These are phyloP conservation scores for Zaprionus taronus DNA, from an alignment of 1,140 invertebrate genomes.

Conservation along the genomic window DNA sequence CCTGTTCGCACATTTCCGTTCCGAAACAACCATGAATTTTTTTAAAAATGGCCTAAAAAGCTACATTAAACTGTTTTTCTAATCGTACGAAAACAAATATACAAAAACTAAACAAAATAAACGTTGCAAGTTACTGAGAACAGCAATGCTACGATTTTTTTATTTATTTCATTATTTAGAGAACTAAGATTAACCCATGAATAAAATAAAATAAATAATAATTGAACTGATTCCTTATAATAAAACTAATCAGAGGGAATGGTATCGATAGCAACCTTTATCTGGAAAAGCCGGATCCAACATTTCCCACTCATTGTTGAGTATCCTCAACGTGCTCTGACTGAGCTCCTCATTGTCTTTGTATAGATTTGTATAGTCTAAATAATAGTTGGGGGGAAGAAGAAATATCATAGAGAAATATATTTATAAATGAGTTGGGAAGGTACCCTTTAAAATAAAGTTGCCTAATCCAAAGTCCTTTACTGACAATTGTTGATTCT, in stretches of 20 bases:
- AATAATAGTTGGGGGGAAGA: too few species aligned
- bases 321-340: conserved; percentile 12
- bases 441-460: too few species aligned
- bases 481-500: too few species aligned
- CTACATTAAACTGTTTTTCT: neutral
- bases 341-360: too few species aligned
- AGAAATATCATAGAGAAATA: neutral
- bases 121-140: neutral
- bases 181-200: neutral
- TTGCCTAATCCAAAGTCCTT: too few species aligned
- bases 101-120: neutral
- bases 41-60: too few species aligned
- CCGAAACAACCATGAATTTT: too few species aligned
- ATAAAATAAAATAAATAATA: neutral
- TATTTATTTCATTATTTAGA: neutral
- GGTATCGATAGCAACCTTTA: neutral
- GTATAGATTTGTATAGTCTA: too few species aligned
- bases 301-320: neutral
- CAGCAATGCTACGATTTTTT: neutral
- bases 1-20: too few species aligned
- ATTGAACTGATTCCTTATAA: neutral
- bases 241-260: neutral
- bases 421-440: too few species aligned
- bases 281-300: neutral
- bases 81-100: neutral